Percentiles rank a stretch among this genome's conserved stretches.
These are phyloP conservation scores for Tenthredo mesomela DNA, from an alignment of 2,888 invertebrate genomes.

Conservation along the genomic window DNA sequence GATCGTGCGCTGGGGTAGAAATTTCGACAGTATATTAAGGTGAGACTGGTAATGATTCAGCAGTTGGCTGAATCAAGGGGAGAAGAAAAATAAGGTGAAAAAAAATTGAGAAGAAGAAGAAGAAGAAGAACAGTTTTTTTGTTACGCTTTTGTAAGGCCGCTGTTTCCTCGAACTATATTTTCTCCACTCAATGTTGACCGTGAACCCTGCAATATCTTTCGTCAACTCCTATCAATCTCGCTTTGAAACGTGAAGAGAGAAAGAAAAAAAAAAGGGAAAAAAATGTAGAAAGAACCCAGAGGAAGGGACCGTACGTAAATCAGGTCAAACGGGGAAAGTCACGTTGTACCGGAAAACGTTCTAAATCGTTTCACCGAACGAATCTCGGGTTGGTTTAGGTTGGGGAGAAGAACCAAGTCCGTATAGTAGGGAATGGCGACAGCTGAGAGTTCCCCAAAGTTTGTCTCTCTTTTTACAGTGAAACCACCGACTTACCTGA, in stretches of 20 bases:
- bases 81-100: not conserved
- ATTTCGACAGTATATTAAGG: not conserved
- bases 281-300: not conserved
- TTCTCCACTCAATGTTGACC: not conserved
- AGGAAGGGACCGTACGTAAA: slow-evolving; percentile 36
- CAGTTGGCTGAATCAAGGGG: not conserved
- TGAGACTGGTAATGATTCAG: not conserved
- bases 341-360: slow-evolving; percentile 38
- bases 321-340: slow-evolving; percentile 31
- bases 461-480: slow-evolving; percentile 32
- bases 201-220: slow-evolving; percentile 24
- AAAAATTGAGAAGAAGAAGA: not conserved
- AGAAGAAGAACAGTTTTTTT: not conserved
- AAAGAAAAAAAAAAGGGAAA: not conserved
- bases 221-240: slow-evolving; percentile 28
- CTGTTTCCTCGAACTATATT: not conserved
- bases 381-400: not conserved
- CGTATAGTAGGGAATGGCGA: not conserved
- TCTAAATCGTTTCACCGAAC: slow-evolving; percentile 13
- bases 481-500: slow-evolving; percentile 80
- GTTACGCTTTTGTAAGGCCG: not conserved
- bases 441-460: not conserved
- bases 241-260: not conserved
- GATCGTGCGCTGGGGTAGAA: not conserved
- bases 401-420: not conserved